Evolutionary conservation across 2,113 vertebrate genomes (phyloP).

Genomic region (Opisthocomus hoazin): DNA sequence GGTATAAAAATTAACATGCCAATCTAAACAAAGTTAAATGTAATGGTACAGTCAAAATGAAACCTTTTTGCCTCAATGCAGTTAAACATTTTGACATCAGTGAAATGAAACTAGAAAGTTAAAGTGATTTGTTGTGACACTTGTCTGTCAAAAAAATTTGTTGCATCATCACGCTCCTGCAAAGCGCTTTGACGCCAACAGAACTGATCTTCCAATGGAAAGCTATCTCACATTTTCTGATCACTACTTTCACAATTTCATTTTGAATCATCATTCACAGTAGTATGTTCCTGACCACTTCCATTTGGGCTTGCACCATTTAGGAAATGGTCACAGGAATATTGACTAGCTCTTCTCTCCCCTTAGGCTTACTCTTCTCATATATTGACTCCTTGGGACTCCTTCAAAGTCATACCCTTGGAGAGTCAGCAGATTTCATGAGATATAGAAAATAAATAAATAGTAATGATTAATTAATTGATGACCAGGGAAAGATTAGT

Average conservation of each 20-base stretch:
- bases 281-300: not conserved
- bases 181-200: not conserved
- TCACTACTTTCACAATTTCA: not conserved
- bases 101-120: slow-evolving; percentile 22
- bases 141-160: not conserved
- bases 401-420: not conserved
- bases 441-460: slow-evolving; percentile 10
- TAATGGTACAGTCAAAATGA: slow-evolving; percentile 9
- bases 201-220: not conserved
- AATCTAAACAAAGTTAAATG: slow-evolving; percentile 52
- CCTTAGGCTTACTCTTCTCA: not conserved
- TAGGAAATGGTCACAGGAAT: not conserved
- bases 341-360: not conserved
- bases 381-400: not conserved
- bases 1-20: slow-evolving; percentile 39
- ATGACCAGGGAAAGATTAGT: not conserved
- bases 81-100: slow-evolving; percentile 50
- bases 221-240: not conserved
- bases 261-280: not conserved
- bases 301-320: not conserved
- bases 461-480: not conserved
- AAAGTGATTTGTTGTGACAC: slow-evolving; percentile 37
- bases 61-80: slow-evolving; percentile 25
- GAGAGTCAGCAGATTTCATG: not conserved
- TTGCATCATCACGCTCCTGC: not conserved